Evolutionary conservation across 2,113 vertebrate genomes (phyloP).

Genomic region (Zosterops borbonicus): DNA sequence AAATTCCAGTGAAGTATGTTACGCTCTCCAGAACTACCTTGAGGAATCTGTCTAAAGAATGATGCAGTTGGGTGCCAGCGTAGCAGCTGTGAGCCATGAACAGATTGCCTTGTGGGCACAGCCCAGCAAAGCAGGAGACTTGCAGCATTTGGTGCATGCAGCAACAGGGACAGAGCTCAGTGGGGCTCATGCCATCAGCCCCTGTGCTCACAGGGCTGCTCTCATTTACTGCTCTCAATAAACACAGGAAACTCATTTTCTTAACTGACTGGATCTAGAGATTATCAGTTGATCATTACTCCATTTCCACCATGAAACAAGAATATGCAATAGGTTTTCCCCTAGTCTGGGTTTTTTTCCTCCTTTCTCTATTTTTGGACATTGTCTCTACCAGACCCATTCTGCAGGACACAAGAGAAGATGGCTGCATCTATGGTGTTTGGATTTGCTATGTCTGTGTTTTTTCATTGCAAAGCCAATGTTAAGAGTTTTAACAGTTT

Average conservation of each 20-base stretch:
- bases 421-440: background rate
- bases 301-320: background rate
- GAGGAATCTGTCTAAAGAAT: background rate
- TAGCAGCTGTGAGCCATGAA: fast-evolving
- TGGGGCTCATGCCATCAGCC: fast-evolving
- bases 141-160: background rate
- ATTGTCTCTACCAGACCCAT: background rate
- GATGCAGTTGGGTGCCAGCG: background rate
- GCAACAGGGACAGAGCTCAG: background rate
- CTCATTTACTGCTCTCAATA: background rate
- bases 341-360: fast-evolving
- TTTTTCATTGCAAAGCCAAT: background rate
- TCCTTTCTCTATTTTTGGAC: background rate
- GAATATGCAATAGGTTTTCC: background rate
- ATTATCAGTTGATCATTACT: background rate
- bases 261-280: background rate
- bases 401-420: background rate
- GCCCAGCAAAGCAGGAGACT: background rate
- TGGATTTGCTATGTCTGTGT: background rate
- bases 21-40: background rate
- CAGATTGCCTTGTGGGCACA: background rate
- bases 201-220: background rate
- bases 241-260: background rate
- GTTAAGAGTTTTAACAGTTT: background rate
- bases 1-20: background rate